These are phyloP conservation scores for Apostichopus leukothele DNA, from an alignment of 53 echinoderm and acorn worm species.

Conservation along the genomic window DNA sequence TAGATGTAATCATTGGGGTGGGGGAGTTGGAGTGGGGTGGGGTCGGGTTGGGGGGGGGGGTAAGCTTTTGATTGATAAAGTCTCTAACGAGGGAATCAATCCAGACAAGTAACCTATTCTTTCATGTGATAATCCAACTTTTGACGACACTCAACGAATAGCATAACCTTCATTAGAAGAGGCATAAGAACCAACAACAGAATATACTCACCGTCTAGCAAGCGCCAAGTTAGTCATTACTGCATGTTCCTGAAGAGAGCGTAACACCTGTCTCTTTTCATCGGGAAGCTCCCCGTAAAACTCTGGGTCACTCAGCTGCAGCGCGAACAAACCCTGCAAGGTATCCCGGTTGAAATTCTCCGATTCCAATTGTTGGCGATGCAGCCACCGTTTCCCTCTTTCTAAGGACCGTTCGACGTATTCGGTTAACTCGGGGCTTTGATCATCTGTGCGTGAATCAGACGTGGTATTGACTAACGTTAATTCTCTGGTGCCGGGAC, in stretches of 20 bases:
- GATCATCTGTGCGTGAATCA: neutral
- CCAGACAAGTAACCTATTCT: no score
- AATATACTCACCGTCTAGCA: neutral
- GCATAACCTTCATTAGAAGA: no score
- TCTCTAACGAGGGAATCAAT: no score
- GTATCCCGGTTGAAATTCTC: neutral
- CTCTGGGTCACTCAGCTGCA: neutral
- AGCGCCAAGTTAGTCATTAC: neutral
- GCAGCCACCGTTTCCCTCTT: neutral
- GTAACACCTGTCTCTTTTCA: neutral
- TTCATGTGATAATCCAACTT: no score
- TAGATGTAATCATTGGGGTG: no score
- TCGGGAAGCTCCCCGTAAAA: neutral
- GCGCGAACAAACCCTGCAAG: neutral
- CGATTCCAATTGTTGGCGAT: neutral
- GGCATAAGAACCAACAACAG: no score
- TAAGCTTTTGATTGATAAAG: no score
- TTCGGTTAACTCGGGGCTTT: neutral
- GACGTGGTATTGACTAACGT: no score
- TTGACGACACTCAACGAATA: no score
- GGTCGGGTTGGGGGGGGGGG: no score
- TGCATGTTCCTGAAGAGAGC: neutral
- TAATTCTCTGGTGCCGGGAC: no score
- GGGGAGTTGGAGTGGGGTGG: no score
- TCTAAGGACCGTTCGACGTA: neutral